Base-by-base conservation (phyloP, 2,888 invertebrate genomes). In the Mesochorus sp. region DNA sequence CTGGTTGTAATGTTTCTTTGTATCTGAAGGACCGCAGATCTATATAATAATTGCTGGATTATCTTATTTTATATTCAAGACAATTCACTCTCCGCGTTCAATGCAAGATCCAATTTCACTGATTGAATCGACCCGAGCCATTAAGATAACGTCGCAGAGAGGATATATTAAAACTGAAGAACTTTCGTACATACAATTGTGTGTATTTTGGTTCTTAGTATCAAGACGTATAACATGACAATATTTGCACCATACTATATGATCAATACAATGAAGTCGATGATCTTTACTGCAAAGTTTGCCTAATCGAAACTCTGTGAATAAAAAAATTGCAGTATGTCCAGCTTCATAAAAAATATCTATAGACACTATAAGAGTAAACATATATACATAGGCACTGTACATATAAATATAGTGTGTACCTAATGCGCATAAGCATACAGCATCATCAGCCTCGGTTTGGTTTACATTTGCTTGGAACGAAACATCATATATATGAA, bases 11-110 rank as follows among this genome's bases (percentile, higher is more conserved):
- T 39, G 24, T 47, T 55, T 37, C 31, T 42, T 55, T 19, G 53
- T 47, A 51, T 24, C 17, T 53, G 6, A 28, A 42, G 53, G 24
- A 62, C 42, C 12, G 19, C 6, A 31, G 17, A 3, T 6, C 31
- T 72, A 53, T 55, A 76, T 72, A 73, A 77, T 77, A 77, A 19
- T 62, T 77, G 47, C 31, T 31, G 24, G 14, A 37, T 44, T 47
- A 34, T 47, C 57, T 42, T 42, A 34, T 42, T 31, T 31, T 28
- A 31, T 37, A 21, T 61, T 49, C 47, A 17, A 67, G 37, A 72
- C 61, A 47, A 44, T 55, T 61, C 12, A 21, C 28, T 62, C 44
- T 67, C 53, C 47, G 19, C 39, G 67, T 55, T 72, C 55, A 47
- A 61, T 67, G 24, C 61, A 21, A 68, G 57, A 47, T 17, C 34